phyloP scores from a whole-genome alignment of 23 tunicate species.

The Phallusia fumigata region DNA sequence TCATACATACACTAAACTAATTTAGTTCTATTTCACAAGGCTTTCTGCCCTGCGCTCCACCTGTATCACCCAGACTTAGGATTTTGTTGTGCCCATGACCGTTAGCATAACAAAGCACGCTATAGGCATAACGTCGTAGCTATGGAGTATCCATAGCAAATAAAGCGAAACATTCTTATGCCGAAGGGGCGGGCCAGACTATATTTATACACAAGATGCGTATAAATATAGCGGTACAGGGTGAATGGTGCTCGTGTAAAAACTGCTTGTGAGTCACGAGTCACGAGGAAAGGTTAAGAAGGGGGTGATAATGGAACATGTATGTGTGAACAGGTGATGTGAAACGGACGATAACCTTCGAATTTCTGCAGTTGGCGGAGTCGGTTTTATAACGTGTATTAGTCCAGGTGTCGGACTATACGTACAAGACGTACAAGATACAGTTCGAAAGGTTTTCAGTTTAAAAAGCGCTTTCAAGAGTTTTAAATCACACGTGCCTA shows the following conservation, averaged over 20 bases:
- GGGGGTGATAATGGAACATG: background rate
- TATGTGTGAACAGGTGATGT: background rate
- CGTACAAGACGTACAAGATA: too few species aligned
- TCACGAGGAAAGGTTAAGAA: background rate
- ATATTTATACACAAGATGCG: background rate
- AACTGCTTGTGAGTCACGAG: background rate
- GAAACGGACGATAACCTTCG: background rate
- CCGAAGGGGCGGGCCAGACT: background rate
- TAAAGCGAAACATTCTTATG: background rate
- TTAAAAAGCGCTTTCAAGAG: too few species aligned
- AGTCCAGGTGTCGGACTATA: too few species aligned
- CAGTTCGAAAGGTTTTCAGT: too few species aligned
- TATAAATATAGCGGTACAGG: background rate
- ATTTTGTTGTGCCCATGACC: background rate
- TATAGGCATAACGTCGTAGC: background rate
- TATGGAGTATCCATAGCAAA: background rate
- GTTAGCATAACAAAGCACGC: background rate
- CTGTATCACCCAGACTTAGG: background rate
- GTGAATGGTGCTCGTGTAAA: background rate
- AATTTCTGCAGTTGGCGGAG: too few species aligned
- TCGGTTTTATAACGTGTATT: too few species aligned
- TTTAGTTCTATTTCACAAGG: too few species aligned
- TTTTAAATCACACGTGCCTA: too few species aligned
- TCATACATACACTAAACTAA: too few species aligned
- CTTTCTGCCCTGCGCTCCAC: too few species aligned